These are phyloP conservation scores for Osmerus mordax DNA, from an alignment of 2,113 vertebrate species.

Conservation along the genomic window DNA sequence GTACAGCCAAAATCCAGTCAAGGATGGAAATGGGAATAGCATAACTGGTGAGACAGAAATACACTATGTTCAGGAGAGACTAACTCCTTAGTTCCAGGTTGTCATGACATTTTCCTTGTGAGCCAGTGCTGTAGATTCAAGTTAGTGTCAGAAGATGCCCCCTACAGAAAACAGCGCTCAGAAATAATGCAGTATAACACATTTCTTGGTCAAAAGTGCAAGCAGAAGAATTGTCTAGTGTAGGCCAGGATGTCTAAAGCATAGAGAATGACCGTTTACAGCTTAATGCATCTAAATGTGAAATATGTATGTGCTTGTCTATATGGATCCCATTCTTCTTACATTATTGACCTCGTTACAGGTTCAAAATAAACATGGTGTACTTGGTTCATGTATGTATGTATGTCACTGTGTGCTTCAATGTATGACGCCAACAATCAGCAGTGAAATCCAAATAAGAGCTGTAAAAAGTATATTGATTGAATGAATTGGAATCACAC, in stretches of 20 bases:
- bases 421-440: conserved; percentile 27
- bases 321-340: not conserved
- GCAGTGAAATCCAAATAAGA: no score
- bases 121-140: not conserved
- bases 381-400: conserved; percentile 36
- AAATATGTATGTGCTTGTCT: not conserved
- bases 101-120: conserved; percentile 33
- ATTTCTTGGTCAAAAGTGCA: conserved; percentile 45
- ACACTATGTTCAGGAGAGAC: no score
- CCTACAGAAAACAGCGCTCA: conserved; percentile 40
- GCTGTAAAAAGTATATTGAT: no score
- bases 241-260: conserved; percentile 29
- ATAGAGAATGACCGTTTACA: conserved; percentile 24
- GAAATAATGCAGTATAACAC: conserved; percentile 35
- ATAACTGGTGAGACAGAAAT: conserved; percentile 3
- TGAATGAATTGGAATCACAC: no score
- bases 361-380: conserved; percentile 18
- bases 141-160: conserved; percentile 3
- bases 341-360: not conserved
- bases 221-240: conserved; percentile 25
- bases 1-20: not conserved
- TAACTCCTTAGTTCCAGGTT: conserved; percentile 19
- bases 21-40: conserved; percentile 1
- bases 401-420: conserved; percentile 42
- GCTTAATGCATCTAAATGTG: conserved; percentile 42